A percentile compares a stretch with the other conserved stretches of the same genome.
Evolutionary conservation across 2,113 vertebrate species (phyloP).

Genomic region (Elachura formosa): DNA sequence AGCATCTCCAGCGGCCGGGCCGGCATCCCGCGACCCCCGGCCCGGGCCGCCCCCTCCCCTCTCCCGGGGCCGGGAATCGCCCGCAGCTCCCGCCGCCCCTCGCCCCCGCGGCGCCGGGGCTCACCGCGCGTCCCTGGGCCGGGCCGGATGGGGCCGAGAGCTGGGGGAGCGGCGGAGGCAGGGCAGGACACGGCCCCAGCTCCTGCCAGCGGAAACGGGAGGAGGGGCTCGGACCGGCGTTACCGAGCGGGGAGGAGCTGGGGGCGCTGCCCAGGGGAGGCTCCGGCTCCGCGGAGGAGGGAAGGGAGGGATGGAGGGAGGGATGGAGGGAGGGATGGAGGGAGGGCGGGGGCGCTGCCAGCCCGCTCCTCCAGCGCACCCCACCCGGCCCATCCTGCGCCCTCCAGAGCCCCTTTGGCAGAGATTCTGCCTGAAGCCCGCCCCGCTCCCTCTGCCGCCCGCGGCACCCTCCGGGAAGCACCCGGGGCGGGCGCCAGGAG

Average conservation of each 20-base stretch:
- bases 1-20: background rate
- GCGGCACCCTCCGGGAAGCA: too few relatives aligned
- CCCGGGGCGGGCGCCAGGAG: background rate
- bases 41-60: background rate
- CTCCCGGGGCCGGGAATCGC: background rate
- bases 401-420: background rate
- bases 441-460: background rate
- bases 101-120: background rate
- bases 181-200: background rate
- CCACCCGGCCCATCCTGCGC: too few relatives aligned
- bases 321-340: background rate
- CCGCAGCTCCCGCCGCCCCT: background rate
- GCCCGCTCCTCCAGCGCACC: fast-evolving
- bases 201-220: slow-evolving; percentile 68
- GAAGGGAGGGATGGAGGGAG: background rate
- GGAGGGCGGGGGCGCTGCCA: fast-evolving
- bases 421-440: background rate
- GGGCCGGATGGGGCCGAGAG: slow-evolving; percentile 6
- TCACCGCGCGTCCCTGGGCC: background rate
- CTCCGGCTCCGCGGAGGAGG: background rate
- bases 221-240: slow-evolving; percentile 47
- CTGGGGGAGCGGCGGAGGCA: background rate
- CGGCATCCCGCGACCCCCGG: background rate
- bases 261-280: background rate
- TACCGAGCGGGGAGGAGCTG: slow-evolving; percentile 45